Conservation (phyloP, 2,113 vertebrate species). For the Sebastes fasciatus region DNA sequence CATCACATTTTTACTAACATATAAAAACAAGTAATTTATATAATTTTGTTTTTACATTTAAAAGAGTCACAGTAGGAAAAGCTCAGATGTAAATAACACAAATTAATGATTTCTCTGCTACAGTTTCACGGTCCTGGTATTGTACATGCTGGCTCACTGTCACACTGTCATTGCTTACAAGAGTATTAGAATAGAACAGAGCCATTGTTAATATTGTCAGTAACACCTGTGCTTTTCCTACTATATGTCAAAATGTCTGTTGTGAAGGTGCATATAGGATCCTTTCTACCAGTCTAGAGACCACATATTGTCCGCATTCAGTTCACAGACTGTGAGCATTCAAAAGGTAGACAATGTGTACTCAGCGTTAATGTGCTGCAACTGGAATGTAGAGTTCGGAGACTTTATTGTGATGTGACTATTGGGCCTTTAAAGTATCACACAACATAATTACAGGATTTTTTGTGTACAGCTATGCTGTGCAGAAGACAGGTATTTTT, state of each 20-base stretch:
- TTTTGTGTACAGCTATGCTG: no score
- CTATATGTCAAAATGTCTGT: neutral
- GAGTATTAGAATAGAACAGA: no score
- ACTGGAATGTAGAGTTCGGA: neutral
- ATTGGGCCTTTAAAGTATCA: neutral
- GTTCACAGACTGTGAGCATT: constrained; percentile 14
- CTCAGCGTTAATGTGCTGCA: neutral
- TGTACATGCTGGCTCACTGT: neutral
- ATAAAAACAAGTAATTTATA: no score
- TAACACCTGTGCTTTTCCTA: no score
- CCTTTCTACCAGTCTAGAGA: neutral
- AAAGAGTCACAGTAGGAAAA: neutral
- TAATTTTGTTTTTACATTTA: neutral
- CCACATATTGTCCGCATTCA: constrained; percentile 9
- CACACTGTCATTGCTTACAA: neutral
- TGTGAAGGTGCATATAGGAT: neutral
- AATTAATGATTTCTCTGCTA: neutral
- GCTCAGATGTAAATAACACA: neutral
- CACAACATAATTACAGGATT: neutral
- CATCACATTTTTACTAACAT: no score
- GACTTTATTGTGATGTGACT: neutral
- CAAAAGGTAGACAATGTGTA: constrained; percentile 7
- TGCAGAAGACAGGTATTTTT: neutral
- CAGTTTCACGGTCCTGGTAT: neutral
- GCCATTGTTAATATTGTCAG: no score